Percentiles rank a stretch among this genome's conserved stretches.
phyloP scores from a whole-genome alignment of 2,113 vertebrate genomes.

The Coptodon bakossiorum region DNA sequence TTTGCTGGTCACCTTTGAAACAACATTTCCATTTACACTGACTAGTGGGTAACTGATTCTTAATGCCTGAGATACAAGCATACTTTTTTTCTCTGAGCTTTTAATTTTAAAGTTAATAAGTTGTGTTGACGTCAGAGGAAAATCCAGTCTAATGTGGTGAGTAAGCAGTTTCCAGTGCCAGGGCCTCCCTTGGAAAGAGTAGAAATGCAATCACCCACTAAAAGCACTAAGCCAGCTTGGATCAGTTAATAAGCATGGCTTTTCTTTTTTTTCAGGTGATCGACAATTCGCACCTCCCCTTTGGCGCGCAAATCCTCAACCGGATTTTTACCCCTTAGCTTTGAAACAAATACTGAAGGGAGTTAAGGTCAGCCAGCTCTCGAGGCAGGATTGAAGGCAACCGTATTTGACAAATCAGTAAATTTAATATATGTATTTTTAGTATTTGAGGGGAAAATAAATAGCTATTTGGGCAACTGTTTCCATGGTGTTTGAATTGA shows the following conservation, averaged over 20 bases:
- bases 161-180: conserved; percentile 12
- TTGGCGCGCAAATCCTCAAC: not conserved
- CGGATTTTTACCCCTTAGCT: conserved; percentile 13
- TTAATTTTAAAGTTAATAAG: not conserved
- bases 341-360: not conserved
- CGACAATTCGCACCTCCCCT: not conserved
- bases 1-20: not conserved
- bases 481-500: not conserved
- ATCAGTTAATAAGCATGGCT: conserved; percentile 13
- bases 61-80: not conserved
- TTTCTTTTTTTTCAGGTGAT: conserved; percentile 5
- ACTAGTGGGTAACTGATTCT: not conserved
- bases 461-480: not conserved
- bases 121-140: not conserved
- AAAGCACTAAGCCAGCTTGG: conserved; percentile 40
- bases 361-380: not conserved
- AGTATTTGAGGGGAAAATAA: not conserved
- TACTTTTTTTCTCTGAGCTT: not conserved
- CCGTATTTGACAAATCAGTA: not conserved
- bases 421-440: not conserved
- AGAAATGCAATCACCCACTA: conserved; percentile 22
- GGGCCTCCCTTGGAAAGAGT: conserved; percentile 4
- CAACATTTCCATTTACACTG: not conserved
- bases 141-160: not conserved
- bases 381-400: not conserved